Conservation (phyloP, 2,113 vertebrate species). For the Tachycineta bicolor region DNA sequence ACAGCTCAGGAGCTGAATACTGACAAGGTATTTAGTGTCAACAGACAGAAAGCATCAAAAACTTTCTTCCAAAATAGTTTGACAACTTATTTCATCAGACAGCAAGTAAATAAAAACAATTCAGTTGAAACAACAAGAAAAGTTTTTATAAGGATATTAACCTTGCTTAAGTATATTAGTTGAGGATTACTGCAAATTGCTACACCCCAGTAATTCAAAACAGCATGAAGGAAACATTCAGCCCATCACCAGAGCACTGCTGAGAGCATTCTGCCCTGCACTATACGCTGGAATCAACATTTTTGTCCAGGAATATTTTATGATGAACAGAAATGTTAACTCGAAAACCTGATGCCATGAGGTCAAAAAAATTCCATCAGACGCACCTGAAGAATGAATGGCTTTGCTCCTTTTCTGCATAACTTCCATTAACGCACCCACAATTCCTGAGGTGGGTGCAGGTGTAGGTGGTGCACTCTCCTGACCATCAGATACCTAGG, state of each 20-base stretch:
- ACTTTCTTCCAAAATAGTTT: background rate
- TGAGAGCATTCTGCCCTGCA: background rate
- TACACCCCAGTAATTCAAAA: background rate
- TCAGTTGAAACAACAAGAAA: background rate
- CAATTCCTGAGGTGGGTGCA: constrained; percentile 88
- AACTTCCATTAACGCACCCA: constrained; percentile 96
- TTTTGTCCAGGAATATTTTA: background rate
- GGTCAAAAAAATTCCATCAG: background rate
- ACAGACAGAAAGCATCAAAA: background rate
- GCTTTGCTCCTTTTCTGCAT: constrained; percentile 99
- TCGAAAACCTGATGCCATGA: background rate
- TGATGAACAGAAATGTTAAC: accelerated
- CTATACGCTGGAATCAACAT: background rate
- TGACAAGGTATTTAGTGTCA: background rate
- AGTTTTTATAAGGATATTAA: background rate
- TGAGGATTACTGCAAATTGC: background rate
- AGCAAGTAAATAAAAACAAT: background rate
- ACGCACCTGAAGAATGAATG: constrained; percentile 97
- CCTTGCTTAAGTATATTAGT: background rate
- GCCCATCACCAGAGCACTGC: background rate
- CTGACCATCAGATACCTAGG: constrained; percentile 86
- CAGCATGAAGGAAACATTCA: background rate
- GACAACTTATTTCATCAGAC: background rate
- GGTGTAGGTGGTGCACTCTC: constrained; percentile 85
- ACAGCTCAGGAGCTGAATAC: background rate